A percentile compares a stretch with the other conserved stretches of the same genome.
These are phyloP conservation scores for Hemibagrus wyckioides DNA, from an alignment of 2,113 vertebrate species.

Conservation along the genomic window DNA sequence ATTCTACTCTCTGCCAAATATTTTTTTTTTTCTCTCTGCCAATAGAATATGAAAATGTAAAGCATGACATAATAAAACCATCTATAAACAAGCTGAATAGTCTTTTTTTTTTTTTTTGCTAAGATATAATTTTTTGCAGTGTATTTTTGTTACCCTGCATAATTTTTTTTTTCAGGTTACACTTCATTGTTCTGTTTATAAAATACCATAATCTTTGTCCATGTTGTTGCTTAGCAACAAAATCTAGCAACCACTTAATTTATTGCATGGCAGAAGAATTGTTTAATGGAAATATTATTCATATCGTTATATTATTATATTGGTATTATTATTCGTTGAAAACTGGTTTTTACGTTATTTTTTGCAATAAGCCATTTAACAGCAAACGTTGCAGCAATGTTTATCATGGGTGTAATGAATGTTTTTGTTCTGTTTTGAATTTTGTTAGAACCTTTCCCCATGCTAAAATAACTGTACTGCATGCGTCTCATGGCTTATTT, in stretches of 20 bases:
- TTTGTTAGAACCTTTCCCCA: neutral
- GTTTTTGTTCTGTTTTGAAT: neutral
- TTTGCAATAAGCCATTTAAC: too few species aligned
- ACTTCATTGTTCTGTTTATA: neutral
- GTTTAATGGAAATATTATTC: neutral
- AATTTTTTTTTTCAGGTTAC: neutral
- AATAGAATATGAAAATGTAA: neutral
- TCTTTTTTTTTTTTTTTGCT: neutral
- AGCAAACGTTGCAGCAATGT: neutral
- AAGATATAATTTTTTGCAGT: neutral
- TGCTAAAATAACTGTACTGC: neutral
- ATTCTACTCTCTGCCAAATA: too few species aligned
- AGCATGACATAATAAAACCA: neutral
- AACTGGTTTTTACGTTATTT: neutral
- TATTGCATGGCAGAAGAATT: neutral
- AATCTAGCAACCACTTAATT: neutral
- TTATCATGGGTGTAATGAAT: too few species aligned
- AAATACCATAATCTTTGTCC: neutral
- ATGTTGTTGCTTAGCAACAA: neutral
- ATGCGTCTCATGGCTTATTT: neutral
- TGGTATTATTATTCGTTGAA: neutral
- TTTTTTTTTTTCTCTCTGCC: neutral
- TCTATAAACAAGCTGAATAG: neutral
- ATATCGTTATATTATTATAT: too few species aligned
- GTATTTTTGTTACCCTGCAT: neutral